These are phyloP conservation scores for Perca flavescens DNA, from an alignment of 2,113 vertebrate species.

Conservation along the genomic window DNA sequence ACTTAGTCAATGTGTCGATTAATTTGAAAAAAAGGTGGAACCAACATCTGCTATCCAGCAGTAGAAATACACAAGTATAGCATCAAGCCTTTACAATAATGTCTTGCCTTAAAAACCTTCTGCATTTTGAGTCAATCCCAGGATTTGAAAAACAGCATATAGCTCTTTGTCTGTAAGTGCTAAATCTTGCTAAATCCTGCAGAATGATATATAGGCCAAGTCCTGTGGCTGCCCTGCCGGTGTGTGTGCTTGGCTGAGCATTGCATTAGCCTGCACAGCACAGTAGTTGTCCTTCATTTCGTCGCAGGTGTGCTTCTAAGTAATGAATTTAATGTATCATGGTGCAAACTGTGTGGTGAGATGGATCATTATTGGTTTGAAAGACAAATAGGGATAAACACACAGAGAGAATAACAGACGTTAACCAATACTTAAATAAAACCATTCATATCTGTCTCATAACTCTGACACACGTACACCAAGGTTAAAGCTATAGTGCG, in stretches of 20 bases:
- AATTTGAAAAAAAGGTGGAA: constrained; percentile 4
- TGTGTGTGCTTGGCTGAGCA: constrained; percentile 63
- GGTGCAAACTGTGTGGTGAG: constrained; percentile 19
- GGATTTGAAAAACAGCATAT: constrained; percentile 40
- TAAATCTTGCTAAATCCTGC: constrained; percentile 54
- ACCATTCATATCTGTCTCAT: constrained; percentile 21
- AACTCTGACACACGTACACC: constrained; percentile 5
- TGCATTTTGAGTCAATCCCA: constrained; percentile 13
- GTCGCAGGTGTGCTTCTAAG: constrained; percentile 57
- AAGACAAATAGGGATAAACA: constrained; percentile 18
- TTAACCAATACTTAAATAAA: constrained; percentile 3
- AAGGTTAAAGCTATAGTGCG: constrained; percentile 25
- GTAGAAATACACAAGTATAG: background rate
- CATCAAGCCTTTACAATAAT: background rate
- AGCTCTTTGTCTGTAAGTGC: constrained; percentile 42
- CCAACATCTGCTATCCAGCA: background rate
- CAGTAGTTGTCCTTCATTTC: constrained; percentile 64
- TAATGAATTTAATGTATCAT: constrained; percentile 65
- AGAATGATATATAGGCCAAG: constrained; percentile 62
- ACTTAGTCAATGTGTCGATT: constrained; percentile 3
- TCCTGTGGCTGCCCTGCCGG: constrained; percentile 44
- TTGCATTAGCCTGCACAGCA: constrained; percentile 54
- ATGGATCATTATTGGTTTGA: constrained; percentile 46
- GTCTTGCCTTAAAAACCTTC: background rate
- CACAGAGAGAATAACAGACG: background rate